These are phyloP conservation scores for Cybosia mesomella DNA, from an alignment of 2,888 invertebrate genomes.

Conservation along the genomic window DNA sequence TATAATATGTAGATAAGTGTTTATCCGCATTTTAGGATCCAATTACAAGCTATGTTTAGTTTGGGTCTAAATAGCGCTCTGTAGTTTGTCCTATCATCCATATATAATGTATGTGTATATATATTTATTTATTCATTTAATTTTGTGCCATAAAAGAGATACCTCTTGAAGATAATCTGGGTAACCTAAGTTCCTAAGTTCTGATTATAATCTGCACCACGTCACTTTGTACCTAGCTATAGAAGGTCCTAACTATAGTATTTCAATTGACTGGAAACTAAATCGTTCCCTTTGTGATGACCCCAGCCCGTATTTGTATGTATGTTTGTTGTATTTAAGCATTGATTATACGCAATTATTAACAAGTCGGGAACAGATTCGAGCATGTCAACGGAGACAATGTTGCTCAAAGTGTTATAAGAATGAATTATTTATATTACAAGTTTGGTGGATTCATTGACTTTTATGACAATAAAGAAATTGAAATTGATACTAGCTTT, in stretches of 20 bases:
- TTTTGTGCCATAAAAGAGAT: no score
- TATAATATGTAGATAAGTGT: not conserved
- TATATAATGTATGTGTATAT: no score
- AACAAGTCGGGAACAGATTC: conserved; percentile 79
- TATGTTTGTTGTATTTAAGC: conserved; percentile 84
- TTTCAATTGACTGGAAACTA: conserved; percentile 71
- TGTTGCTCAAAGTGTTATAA: conserved; percentile 62
- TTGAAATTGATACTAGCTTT: no score
- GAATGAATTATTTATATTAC: not conserved
- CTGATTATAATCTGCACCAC: not conserved
- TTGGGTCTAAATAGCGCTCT: not conserved
- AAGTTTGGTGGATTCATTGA: no score
- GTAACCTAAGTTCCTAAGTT: not conserved
- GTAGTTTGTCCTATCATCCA: not conserved
- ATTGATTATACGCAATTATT: conserved; percentile 85
- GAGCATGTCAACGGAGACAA: conserved; percentile 57
- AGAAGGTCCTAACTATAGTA: conserved; percentile 11
- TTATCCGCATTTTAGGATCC: not conserved
- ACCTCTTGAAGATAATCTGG: not conserved
- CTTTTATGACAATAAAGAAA: no score
- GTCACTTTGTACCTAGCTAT: not conserved
- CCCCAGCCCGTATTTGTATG: conserved; percentile 81
- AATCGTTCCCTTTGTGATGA: conserved; percentile 66
- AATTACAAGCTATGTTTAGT: not conserved
- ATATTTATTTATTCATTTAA: no score